A percentile compares a stretch with the other conserved stretches of the same genome.
Evolutionary conservation across 2,888 invertebrate genomes (phyloP).

Genomic region (Chesias legatella): DNA sequence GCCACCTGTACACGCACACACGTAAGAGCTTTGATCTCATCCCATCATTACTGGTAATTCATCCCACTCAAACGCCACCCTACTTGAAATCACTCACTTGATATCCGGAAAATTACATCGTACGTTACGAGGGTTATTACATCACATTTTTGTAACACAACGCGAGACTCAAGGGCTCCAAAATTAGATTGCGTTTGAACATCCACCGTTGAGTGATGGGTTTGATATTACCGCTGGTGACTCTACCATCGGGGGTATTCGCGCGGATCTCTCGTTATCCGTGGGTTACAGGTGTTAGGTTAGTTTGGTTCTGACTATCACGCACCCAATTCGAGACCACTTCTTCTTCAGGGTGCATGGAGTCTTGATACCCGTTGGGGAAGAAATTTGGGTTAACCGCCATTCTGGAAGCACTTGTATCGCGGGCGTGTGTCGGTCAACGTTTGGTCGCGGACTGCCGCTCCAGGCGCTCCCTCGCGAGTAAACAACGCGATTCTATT

Average conservation of each 20-base stretch:
- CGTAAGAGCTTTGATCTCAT: slow-evolving; percentile 12
- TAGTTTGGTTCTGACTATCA: slow-evolving; percentile 41
- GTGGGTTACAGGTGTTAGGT: slow-evolving; percentile 19
- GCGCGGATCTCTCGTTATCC: slow-evolving; percentile 3
- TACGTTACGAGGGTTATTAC: slow-evolving; percentile 52
- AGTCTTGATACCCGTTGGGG: slow-evolving; percentile 77
- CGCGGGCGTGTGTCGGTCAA: slow-evolving; percentile 66
- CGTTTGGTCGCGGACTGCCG: slow-evolving; percentile 66
- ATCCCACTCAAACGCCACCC: slow-evolving; percentile 23
- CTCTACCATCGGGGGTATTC: slow-evolving; percentile 11
- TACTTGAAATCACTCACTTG: slow-evolving; percentile 38
- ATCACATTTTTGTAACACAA: slow-evolving; percentile 71
- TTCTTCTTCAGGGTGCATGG: slow-evolving; percentile 80
- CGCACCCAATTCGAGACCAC: slow-evolving; percentile 82
- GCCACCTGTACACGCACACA: slow-evolving; percentile 21
- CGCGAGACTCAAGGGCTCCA: slow-evolving; percentile 58
- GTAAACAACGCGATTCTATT: slow-evolving; percentile 76
- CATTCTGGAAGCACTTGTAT: slow-evolving; percentile 55
- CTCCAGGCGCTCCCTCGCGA: slow-evolving; percentile 66
- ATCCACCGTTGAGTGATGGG: slow-evolving; percentile 27
- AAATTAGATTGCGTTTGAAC: slow-evolving; percentile 55
- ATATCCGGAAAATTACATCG: slow-evolving; percentile 45
- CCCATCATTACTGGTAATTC: background rate
- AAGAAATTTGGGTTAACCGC: slow-evolving; percentile 74
- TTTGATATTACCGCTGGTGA: slow-evolving; percentile 26